Conservation (phyloP, 64 coral and sea anemone genomes). For the Trachythela sp. region DNA sequence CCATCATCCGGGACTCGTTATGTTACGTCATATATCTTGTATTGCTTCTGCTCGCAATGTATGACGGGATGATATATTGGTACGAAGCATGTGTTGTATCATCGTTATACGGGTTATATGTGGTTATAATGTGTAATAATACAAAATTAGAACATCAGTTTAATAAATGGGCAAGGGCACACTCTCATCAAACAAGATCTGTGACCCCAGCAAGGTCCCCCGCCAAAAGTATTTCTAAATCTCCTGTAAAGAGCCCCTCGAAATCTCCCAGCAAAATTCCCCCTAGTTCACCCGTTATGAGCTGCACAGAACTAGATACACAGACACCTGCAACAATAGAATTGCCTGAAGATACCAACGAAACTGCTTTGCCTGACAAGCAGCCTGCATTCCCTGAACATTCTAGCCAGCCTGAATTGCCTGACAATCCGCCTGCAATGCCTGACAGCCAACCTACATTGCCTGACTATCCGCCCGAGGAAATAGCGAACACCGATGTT, state of each 20-base stretch:
- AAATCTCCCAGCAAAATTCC: neutral
- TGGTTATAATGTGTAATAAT: constrained; percentile 81
- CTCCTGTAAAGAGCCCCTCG: neutral
- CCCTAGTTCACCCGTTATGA: too few relatives aligned
- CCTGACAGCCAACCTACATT: too few relatives aligned
- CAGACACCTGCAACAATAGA: neutral
- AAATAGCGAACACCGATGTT: too few relatives aligned
- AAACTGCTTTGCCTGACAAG: neutral
- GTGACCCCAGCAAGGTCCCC: constrained; percentile 69
- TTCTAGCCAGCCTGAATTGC: too few relatives aligned
- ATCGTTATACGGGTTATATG: constrained; percentile 66
- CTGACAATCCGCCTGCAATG: neutral
- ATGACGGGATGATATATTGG: constrained; percentile 82
- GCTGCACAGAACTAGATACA: neutral
- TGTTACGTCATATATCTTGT: constrained; percentile 70
- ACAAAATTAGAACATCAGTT: constrained; percentile 62
- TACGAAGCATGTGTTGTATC: constrained; percentile 82
- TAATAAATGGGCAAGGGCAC: constrained; percentile 39
- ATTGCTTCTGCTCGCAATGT: constrained; percentile 59
- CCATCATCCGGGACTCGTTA: constrained; percentile 74
- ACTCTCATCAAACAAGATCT: constrained; percentile 63
- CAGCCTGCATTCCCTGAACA: neutral
- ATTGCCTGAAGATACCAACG: neutral
- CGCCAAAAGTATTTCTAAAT: constrained; percentile 38
- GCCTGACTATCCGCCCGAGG: too few relatives aligned